Conservation (phyloP, 2,113 vertebrate species). For the Actinemys pallida region DNA sequence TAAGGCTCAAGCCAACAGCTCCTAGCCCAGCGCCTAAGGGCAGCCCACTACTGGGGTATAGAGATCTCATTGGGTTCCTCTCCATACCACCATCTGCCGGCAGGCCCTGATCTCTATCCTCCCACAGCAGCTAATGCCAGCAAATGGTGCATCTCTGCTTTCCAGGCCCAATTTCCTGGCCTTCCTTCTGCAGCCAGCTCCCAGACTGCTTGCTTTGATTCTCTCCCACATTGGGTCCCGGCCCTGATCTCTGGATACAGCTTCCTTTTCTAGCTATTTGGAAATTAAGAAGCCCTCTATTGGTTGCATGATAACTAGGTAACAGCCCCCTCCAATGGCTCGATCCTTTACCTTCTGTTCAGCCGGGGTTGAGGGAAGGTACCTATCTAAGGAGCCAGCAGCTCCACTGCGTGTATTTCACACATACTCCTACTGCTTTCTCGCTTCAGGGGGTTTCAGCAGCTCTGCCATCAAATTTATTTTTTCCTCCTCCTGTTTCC, state of each 20-base stretch:
- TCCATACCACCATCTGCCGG: neutral
- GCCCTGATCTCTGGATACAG: neutral
- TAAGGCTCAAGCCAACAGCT: neutral
- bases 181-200: accelerated
- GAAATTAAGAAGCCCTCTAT: neutral
- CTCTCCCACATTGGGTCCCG: neutral
- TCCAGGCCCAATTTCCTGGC: neutral
- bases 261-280: neutral
- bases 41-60: neutral
- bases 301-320: neutral
- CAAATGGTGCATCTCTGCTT: accelerated
- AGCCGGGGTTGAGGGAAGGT: neutral
- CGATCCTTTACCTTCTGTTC: neutral
- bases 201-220: neutral
- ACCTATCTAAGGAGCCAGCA: neutral
- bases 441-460: neutral
- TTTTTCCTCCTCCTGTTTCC: neutral
- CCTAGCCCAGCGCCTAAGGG: neutral
- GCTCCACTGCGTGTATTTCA: neutral
- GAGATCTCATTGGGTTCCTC: neutral
- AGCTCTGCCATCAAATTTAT: neutral
- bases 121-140: neutral
- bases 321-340: neutral
- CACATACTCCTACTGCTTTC: neutral
- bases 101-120: neutral